Base-by-base conservation (phyloP, 2,113 vertebrate species). In the Nettapus auritus region DNA sequence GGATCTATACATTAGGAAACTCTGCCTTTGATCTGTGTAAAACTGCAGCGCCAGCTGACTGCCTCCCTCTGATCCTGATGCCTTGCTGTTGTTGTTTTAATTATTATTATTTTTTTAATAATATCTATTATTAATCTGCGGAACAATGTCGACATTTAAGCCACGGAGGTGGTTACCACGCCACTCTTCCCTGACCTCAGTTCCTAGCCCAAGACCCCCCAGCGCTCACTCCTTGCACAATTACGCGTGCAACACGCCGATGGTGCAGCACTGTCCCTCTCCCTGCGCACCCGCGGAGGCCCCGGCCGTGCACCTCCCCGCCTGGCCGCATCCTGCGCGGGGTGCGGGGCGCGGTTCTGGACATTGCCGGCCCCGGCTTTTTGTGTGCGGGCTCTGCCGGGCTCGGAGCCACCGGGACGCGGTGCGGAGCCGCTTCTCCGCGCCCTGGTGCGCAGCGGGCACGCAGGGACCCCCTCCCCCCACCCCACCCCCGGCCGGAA, bases 21-120 rank as follows among this genome's bases (percentile, higher is more conserved):
- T 85, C 96, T 90, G 86, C 52, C 92, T 98, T 98, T 98, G 95
- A 97, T 97, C 97, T 97, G 56, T 38, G 56, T 86, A 96, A 95
- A 96, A 92, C 79, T 86, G 60, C 76, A 74, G 90, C 73, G 83
- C 94, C 93, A 67, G 70, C 76, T 96, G 95, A 90, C 86, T 25
- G 46, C 56, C 78, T 93, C 68, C 89, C 82, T 97, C 94, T 97
- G 95, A 97, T 97, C 82, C 77, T 90, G 48, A 83, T 76, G 40
- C 36, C 26, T 46, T 23, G 15, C 26, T 34, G 26, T 15, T 20
- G 20, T 26, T 28, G 3, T 25, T 23, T 15, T 19, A 5, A 3
- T 16, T 46, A 46, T 46, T 44, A 44, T 44, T 42, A 42, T 15
- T 74, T 84, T 96, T 78, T 44, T 48, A 21, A 48, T 23, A 96